Evolutionary conservation across 2,888 invertebrate species (phyloP).

Genomic region (Platycheirus rosarum): DNA sequence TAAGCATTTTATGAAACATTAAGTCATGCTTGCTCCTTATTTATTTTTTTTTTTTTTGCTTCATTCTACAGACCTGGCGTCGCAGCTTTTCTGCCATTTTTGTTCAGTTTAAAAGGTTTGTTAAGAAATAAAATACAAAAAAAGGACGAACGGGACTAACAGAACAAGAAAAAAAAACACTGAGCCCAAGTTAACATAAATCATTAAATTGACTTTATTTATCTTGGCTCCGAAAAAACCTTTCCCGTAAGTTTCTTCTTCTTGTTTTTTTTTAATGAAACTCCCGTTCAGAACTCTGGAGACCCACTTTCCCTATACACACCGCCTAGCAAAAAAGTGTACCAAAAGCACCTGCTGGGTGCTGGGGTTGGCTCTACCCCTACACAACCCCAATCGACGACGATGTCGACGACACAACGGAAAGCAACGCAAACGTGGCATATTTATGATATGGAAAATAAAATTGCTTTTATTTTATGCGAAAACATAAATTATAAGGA

Average conservation of each 20-base stretch:
- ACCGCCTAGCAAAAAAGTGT: constrained; percentile 23
- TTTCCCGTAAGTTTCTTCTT: constrained; percentile 45
- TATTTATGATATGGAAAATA: constrained; percentile 72
- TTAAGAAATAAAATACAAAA: constrained; percentile 5
- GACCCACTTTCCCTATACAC: constrained; percentile 2
- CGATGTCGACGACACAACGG: constrained; percentile 18
- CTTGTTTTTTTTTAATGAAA: not conserved
- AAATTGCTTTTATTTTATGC: constrained; percentile 72
- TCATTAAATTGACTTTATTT: constrained; percentile 74
- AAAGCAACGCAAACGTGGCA: constrained; percentile 60
- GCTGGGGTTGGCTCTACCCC: not conserved
- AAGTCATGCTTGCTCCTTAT: constrained; percentile 61
- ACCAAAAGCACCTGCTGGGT: constrained; percentile 21
- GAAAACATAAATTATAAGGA: constrained; percentile 70
- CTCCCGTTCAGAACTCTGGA: not conserved
- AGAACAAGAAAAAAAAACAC: constrained; percentile 55
- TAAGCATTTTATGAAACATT: constrained; percentile 64
- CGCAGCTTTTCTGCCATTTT: constrained; percentile 14
- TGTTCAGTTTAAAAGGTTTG: constrained; percentile 41
- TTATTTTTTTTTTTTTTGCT: constrained; percentile 17
- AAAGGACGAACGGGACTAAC: constrained; percentile 33
- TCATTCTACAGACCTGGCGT: not conserved
- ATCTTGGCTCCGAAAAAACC: constrained; percentile 70
- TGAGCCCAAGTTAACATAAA: constrained; percentile 73
- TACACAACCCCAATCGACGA: not conserved